A percentile compares a stretch with the other conserved stretches of the same genome.
Evolutionary conservation across 1,140 invertebrate genomes (phyloP).

Genomic region (Diabrotica undecimpunctata): DNA sequence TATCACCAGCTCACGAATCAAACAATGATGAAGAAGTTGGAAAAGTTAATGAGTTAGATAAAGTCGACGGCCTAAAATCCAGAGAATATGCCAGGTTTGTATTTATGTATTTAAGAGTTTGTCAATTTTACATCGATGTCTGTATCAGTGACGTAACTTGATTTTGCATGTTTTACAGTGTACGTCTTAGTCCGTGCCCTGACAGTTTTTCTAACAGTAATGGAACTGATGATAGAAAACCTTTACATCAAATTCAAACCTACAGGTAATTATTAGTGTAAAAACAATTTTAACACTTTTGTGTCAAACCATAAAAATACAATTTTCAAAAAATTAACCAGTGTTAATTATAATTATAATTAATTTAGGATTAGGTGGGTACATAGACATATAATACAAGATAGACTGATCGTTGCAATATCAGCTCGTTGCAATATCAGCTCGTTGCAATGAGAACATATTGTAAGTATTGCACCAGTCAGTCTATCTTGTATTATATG

Average conservation of each 20-base stretch:
- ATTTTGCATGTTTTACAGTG: conserved; percentile 31
- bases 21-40: conserved; percentile 53
- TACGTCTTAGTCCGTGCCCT: conserved; percentile 40
- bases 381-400: too few relatives aligned
- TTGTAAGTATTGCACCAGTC: too few relatives aligned
- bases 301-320: too few relatives aligned
- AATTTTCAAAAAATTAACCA: too few relatives aligned
- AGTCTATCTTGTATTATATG: too few relatives aligned
- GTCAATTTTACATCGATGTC: neutral
- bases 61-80: conserved; percentile 23
- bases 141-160: neutral
- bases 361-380: too few relatives aligned
- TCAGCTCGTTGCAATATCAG: too few relatives aligned
- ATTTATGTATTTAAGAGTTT: too few relatives aligned
- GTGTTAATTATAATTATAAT: too few relatives aligned
- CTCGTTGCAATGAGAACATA: too few relatives aligned
- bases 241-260: conserved; percentile 73
- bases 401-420: too few relatives aligned
- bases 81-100: conserved; percentile 25
- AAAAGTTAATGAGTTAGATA: conserved; percentile 24
- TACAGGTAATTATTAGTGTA: conserved; percentile 63
- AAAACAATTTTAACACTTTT: too few relatives aligned
- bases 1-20: conserved; percentile 55
- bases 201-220: conserved; percentile 42
- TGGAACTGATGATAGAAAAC: conserved; percentile 61